Conservation (phyloP, 2,797 vertebrate species). For the Hoplostethus atlanticus region DNA sequence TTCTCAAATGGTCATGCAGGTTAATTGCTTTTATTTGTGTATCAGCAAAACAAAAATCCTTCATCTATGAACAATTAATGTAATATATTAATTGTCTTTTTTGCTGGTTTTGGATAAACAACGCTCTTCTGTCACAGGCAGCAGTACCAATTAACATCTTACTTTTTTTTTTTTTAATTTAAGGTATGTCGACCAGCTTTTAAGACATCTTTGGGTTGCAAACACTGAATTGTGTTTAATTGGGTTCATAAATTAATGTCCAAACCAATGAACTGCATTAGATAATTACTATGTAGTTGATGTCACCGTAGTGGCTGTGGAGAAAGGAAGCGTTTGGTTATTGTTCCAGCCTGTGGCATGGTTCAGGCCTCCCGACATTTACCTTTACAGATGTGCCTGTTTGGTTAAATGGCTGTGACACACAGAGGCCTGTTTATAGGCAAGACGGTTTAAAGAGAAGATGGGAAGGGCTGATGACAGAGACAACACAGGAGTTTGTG, state of each 20-base stretch:
- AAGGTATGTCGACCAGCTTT: not conserved
- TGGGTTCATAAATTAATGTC: conserved; percentile 4
- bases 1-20: too few species aligned
- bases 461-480: conserved; percentile 77
- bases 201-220: not conserved
- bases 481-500: conserved; percentile 89
- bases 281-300: conserved; percentile 26
- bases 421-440: conserved; percentile 57
- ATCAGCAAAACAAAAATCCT: too few species aligned
- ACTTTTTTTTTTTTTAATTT: too few species aligned
- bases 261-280: conserved; percentile 17
- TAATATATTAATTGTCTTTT: too few species aligned
- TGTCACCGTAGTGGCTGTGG: conserved; percentile 34
- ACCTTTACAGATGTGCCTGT: conserved; percentile 69
- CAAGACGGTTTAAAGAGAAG: conserved; percentile 71
- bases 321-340: conserved; percentile 65
- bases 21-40: too few species aligned
- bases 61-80: too few species aligned
- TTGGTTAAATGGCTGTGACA: conserved; percentile 79
- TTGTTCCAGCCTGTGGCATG: conserved; percentile 40
- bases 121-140: too few species aligned
- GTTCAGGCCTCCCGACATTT: conserved; percentile 60
- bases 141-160: too few species aligned
- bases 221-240: not conserved
- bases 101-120: too few species aligned